Conservation (phyloP, 2,888 invertebrate genomes). For the Melangyna quadrimaculata region DNA sequence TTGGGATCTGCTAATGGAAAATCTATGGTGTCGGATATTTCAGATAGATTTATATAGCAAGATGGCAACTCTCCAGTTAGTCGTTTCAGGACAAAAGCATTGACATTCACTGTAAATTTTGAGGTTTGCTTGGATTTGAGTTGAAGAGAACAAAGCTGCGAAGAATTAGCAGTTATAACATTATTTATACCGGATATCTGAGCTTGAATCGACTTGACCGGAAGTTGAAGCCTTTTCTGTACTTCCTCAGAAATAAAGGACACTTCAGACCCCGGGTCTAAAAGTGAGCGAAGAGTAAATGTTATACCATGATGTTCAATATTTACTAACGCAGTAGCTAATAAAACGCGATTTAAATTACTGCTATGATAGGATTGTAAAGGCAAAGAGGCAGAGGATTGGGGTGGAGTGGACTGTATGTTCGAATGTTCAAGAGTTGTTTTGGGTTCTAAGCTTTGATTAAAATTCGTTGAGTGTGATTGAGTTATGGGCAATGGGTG, state of each 20-base stretch:
- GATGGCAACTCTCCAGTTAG: not conserved
- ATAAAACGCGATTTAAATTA: not conserved
- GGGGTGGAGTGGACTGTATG: not conserved
- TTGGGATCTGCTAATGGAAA: not conserved
- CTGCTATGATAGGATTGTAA: not conserved
- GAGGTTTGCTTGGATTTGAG: not conserved
- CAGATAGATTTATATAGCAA: not conserved
- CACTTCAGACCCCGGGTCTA: conserved; percentile 2
- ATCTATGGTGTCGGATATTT: not conserved
- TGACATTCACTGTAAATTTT: not conserved
- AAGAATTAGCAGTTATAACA: not conserved
- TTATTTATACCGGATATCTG: not conserved
- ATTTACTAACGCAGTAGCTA: not conserved
- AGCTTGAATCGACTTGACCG: not conserved
- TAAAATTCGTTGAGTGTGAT: not conserved
- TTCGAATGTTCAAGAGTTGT: not conserved
- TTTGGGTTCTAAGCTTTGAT: not conserved
- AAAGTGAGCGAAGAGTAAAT: not conserved
- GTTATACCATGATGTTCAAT: not conserved
- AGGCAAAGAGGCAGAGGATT: not conserved
- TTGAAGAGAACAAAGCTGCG: not conserved
- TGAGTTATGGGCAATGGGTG: not conserved
- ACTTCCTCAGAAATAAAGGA: not conserved
- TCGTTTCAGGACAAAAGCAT: not conserved
- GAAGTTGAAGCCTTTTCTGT: not conserved